phyloP scores from a whole-genome alignment of 2,113 vertebrate genomes.

The Hyperopisus bebe region DNA sequence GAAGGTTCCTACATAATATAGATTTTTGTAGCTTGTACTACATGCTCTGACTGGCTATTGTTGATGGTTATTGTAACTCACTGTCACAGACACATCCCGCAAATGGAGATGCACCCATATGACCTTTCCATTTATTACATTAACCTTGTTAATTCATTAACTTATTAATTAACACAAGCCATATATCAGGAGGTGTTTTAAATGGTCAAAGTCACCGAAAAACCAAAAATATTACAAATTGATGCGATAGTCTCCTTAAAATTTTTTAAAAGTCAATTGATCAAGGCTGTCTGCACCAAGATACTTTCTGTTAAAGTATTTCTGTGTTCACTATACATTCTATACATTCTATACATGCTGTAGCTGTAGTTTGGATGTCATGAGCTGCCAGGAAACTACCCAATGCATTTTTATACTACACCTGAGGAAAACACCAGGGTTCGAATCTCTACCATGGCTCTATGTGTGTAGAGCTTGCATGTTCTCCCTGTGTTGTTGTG shows the following conservation, averaged over 20 bases:
- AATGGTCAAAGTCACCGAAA: neutral
- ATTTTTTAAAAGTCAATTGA: neutral
- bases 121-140: neutral
- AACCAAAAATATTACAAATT: neutral
- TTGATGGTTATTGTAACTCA: neutral
- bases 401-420: neutral
- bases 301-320: neutral
- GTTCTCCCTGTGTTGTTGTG: neutral
- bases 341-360: neutral
- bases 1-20: neutral
- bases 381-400: neutral
- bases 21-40: neutral
- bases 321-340: neutral
- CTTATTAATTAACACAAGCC: neutral
- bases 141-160: neutral
- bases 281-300: neutral
- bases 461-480: neutral
- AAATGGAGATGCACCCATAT: neutral
- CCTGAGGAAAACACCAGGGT: neutral
- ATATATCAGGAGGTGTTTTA: neutral
- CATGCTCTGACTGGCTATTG: neutral
- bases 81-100: neutral
- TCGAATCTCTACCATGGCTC: neutral
- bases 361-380: neutral
- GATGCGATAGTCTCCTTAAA: neutral